Percentiles rank a stretch among this genome's conserved stretches.
Conservation (phyloP, 2,888 invertebrate genomes). For the Drosophila hamatofila region DNA sequence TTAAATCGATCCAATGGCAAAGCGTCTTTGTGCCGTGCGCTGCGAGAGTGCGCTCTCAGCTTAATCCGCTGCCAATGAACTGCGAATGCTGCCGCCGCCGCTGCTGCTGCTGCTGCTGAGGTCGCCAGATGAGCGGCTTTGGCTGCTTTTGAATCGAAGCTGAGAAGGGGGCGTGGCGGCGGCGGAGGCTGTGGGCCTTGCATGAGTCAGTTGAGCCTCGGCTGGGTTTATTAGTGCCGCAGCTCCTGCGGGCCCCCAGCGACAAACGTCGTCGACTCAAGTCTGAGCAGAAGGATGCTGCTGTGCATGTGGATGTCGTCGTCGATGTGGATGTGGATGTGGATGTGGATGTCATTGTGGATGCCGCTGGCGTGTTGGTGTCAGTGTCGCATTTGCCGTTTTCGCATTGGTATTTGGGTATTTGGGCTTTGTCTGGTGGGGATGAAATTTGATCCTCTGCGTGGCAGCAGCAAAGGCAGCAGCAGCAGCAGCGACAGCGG, state of each 20-base stretch:
- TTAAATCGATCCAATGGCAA: conserved; percentile 82
- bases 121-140: conserved; percentile 77
- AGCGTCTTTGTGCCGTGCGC: conserved; percentile 68
- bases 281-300: conserved; percentile 60
- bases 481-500: conserved; percentile 31
- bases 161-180: conserved; percentile 19
- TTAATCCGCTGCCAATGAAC: conserved; percentile 84
- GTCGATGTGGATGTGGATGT: conserved; percentile 24
- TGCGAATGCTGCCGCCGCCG: conserved; percentile 62
- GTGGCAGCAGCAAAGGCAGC: conserved; percentile 36
- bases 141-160: conserved; percentile 48
- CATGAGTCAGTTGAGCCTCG: conserved; percentile 35
- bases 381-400: conserved; percentile 48
- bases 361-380: conserved; percentile 34
- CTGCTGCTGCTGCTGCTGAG: conserved; percentile 46
- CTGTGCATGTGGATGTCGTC: conserved; percentile 7
- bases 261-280: conserved; percentile 45
- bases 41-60: conserved; percentile 66
- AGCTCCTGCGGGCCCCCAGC: conserved; percentile 26
- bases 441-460: conserved; percentile 84
- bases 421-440: conserved; percentile 81
- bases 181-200: conserved; percentile 18
- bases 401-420: conserved; percentile 77
- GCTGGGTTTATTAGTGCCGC: conserved; percentile 67
- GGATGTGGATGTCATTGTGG: conserved; percentile 11